Evolutionary conservation across 2,888 invertebrate genomes (phyloP).

Genomic region (Pyrochroa serraticornis): DNA sequence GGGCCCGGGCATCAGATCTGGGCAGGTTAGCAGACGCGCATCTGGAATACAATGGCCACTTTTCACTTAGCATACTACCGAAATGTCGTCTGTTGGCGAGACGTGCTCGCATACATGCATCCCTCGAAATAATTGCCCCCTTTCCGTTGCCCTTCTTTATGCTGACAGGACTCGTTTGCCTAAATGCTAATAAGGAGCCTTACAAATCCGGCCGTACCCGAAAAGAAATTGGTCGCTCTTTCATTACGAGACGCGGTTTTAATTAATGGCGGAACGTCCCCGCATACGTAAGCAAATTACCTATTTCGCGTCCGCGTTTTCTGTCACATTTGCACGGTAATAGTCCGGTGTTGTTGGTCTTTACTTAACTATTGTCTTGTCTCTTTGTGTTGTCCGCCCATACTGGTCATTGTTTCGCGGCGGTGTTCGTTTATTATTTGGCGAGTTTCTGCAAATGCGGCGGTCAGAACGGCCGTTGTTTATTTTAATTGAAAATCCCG

Average conservation of each 20-base stretch:
- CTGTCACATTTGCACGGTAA: conserved; percentile 29
- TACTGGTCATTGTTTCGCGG: conserved; percentile 41
- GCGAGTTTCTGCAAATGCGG: conserved; percentile 35
- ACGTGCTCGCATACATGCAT: conserved; percentile 39
- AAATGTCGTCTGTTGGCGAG: conserved; percentile 48
- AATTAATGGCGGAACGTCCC: conserved; percentile 4
- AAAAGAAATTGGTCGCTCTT: background rate
- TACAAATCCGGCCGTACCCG: conserved; percentile 14
- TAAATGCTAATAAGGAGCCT: conserved; percentile 51
- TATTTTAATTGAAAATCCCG: conserved; percentile 23
- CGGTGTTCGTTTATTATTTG: conserved; percentile 42
- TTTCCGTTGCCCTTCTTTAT: conserved; percentile 35
- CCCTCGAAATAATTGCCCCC: conserved; percentile 53
- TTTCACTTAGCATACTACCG: conserved; percentile 56
- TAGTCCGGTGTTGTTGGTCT: conserved; percentile 31
- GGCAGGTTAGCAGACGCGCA: conserved; percentile 39
- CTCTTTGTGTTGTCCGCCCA: conserved; percentile 43
- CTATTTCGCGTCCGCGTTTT: conserved; percentile 14
- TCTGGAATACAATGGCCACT: conserved; percentile 56
- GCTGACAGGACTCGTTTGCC: conserved; percentile 43
- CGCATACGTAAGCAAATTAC: conserved; percentile 2
- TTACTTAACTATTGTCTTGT: conserved; percentile 44
- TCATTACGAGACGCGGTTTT: conserved; percentile 3
- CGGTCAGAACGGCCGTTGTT: conserved; percentile 30
- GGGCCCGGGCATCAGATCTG: conserved; percentile 27